phyloP scores from a whole-genome alignment of 37 sponge, comb jelly and placozoan species.

The Petrosia ficiformis region DNA sequence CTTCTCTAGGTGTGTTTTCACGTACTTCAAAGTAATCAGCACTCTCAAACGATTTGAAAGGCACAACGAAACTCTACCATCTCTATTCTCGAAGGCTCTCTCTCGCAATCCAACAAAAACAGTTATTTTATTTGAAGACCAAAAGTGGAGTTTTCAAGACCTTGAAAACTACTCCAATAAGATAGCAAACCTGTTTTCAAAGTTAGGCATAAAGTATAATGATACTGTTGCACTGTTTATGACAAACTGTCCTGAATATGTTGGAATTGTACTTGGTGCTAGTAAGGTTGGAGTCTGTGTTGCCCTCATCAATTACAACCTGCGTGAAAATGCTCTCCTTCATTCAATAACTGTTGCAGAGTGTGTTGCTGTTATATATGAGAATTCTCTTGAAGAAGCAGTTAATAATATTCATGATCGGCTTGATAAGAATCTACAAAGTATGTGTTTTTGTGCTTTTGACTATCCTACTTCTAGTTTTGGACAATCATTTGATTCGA shows the following conservation, averaged over 20 bases:
- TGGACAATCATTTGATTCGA: too few relatives aligned
- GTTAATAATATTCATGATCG: neutral
- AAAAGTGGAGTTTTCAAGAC: too few relatives aligned
- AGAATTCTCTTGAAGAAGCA: neutral
- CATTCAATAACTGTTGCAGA: slow-evolving; percentile 58
- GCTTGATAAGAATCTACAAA: slow-evolving; percentile 8
- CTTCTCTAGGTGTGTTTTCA: too few relatives aligned
- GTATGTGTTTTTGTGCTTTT: slow-evolving; percentile 11
- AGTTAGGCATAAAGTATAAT: slow-evolving; percentile 42
- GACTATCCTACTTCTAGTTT: too few relatives aligned
- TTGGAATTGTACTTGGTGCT: slow-evolving; percentile 63
- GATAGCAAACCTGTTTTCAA: too few relatives aligned
- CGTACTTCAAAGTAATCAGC: too few relatives aligned
- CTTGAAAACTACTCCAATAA: too few relatives aligned
- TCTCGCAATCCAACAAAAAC: too few relatives aligned
- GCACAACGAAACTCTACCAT: too few relatives aligned
- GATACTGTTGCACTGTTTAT: slow-evolving; percentile 73
- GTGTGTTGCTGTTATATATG: slow-evolving; percentile 34
- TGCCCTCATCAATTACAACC: slow-evolving; percentile 77
- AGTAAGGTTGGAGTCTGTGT: slow-evolving; percentile 49
- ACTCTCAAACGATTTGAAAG: too few relatives aligned
- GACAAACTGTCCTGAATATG: slow-evolving; percentile 71
- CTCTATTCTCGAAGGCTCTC: too few relatives aligned
- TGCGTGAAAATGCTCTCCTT: slow-evolving; percentile 47
- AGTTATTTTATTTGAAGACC: too few relatives aligned